phyloP scores from a whole-genome alignment of 2,113 vertebrate species.

The Pungitius pungitius region DNA sequence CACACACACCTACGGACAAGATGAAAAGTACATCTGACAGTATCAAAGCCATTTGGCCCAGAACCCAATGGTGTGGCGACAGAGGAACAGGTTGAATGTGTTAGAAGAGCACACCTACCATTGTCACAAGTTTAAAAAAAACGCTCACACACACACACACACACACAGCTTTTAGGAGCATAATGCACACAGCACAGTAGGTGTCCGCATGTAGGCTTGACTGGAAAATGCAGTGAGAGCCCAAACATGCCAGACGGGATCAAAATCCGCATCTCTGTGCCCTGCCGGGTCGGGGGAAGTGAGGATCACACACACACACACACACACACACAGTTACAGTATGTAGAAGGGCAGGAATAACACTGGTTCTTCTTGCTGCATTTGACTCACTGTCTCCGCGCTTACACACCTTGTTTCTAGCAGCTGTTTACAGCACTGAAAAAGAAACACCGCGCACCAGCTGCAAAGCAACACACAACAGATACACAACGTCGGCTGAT shows the following conservation, averaged over 20 bases:
- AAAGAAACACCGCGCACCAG: background rate
- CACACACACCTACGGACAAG: slow-evolving; percentile 1
- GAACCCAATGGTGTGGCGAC: slow-evolving; percentile 25
- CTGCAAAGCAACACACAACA: background rate
- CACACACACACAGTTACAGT: slow-evolving; percentile 5
- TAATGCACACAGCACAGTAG: slow-evolving; percentile 29
- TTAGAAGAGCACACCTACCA: slow-evolving; percentile 25
- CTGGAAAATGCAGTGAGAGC: slow-evolving; percentile 52
- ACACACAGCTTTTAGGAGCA: background rate
- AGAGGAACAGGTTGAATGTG: slow-evolving; percentile 11
- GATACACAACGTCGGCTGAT: background rate
- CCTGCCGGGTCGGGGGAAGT: slow-evolving; percentile 25
- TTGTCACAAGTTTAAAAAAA: slow-evolving; percentile 40
- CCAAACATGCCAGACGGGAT: slow-evolving; percentile 62
- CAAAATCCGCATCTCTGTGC: slow-evolving; percentile 35
- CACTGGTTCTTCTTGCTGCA: background rate
- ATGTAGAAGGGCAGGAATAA: background rate
- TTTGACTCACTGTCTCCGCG: background rate
- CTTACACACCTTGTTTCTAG: background rate
- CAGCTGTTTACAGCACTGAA: background rate
- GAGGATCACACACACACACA: slow-evolving; percentile 44
- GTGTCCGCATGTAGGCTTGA: slow-evolving; percentile 18
- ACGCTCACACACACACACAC: slow-evolving; percentile 17
- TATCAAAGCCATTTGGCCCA: slow-evolving; percentile 24
- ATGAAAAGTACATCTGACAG: slow-evolving; percentile 32